A percentile compares a stretch with the other conserved stretches of the same genome.
These are phyloP conservation scores for Helicoverpa zea DNA, from an alignment of 1,140 invertebrate genomes.

Conservation along the genomic window DNA sequence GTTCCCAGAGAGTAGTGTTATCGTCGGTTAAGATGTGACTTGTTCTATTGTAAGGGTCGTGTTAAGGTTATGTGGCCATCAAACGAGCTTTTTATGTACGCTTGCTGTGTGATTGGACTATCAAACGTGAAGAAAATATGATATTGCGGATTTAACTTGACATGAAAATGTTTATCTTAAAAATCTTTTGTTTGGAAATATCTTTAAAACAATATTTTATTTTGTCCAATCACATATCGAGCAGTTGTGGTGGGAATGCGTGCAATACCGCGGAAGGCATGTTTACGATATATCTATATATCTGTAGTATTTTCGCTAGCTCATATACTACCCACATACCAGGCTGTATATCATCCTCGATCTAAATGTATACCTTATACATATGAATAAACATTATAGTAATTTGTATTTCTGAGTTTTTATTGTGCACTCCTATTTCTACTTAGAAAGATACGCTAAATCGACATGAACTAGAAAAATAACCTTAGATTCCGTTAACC, in stretches of 20 bases:
- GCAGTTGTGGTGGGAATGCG: conserved; percentile 45
- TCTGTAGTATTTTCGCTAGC: conserved; percentile 74
- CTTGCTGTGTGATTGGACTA: conserved; percentile 35
- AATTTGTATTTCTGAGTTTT: conserved; percentile 71
- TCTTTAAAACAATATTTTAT: background rate
- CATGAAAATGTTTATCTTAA: background rate
- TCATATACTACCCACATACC: conserved; percentile 63
- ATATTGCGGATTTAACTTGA: background rate
- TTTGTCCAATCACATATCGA: conserved; percentile 21
- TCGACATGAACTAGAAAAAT: background rate
- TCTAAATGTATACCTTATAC: conserved; percentile 77
- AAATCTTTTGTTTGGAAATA: background rate
- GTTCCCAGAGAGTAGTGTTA: conserved; percentile 45
- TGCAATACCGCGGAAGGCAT: conserved; percentile 53
- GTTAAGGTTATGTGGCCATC: conserved; percentile 18
- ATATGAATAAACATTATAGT: conserved; percentile 77
- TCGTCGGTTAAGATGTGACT: conserved; percentile 38
- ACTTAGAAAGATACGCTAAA: background rate
- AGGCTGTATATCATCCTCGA: conserved; percentile 64
- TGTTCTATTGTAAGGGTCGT: conserved; percentile 40
- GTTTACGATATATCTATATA: conserved; percentile 58
- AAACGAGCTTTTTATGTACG: conserved; percentile 48
- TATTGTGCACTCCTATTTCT: background rate
- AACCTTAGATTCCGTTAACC: too few species aligned
- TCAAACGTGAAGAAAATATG: conserved; percentile 4